These are phyloP conservation scores for Rhabdophis nuchalis DNA, from an alignment of 2,797 vertebrate species.

Conservation along the genomic window DNA sequence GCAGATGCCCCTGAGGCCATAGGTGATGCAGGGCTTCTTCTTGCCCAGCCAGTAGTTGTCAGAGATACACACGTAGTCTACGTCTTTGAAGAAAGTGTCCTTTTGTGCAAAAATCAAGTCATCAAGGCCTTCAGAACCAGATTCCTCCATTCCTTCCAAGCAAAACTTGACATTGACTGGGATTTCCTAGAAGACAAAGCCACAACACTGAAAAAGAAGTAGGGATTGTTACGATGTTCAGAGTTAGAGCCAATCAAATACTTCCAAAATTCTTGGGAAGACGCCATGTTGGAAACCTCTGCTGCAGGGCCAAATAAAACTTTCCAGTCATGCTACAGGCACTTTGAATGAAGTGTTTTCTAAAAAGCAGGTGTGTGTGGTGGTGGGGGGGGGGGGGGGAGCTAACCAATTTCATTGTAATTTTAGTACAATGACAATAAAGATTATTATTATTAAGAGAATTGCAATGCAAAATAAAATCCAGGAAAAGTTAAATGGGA, in stretches of 20 bases:
- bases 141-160: constrained; percentile 98
- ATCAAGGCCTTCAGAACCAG: constrained; percentile 92
- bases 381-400: rapidly evolving
- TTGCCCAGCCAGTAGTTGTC: constrained; percentile 99
- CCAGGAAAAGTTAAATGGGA: neutral
- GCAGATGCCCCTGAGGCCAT: constrained; percentile 91
- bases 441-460: no score
- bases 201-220: neutral
- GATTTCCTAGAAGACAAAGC: constrained; percentile 75
- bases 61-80: constrained; percentile 95
- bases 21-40: constrained; percentile 94
- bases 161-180: constrained; percentile 97
- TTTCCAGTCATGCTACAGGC: neutral
- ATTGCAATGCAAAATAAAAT: neutral
- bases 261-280: neutral
- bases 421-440: no score
- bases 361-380: neutral
- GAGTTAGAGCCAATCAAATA: neutral
- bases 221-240: neutral
- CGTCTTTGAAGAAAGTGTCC: constrained; percentile 88
- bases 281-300: neutral
- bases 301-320: neutral
- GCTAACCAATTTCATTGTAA: no score
- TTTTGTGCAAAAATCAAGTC: constrained; percentile 84
- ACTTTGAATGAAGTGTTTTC: neutral